phyloP scores from a whole-genome alignment of 2,113 vertebrate species.

The Crotalus viridis region DNA sequence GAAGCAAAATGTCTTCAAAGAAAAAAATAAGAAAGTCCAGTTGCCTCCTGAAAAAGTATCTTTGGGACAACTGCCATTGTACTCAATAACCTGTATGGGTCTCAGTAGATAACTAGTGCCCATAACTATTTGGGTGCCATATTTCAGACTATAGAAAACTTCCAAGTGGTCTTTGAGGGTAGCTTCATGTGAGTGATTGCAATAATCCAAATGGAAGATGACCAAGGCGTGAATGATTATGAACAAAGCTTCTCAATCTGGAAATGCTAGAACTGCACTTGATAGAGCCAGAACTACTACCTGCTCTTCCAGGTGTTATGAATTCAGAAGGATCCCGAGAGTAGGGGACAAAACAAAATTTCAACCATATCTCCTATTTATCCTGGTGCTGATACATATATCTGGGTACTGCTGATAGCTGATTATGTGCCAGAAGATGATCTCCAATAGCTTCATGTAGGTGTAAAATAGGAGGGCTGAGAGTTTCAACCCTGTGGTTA shows the following conservation, averaged over 20 bases:
- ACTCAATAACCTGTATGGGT: background rate
- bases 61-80: background rate
- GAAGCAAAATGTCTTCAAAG: no score
- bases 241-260: background rate
- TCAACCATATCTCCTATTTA: background rate
- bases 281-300: background rate
- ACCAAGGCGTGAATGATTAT: background rate
- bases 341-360: background rate
- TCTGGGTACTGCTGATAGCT: background rate
- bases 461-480: background rate
- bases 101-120: background rate
- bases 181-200: background rate
- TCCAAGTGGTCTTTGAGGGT: background rate
- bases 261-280: background rate
- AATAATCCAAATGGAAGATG: background rate
- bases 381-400: background rate
- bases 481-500: background rate
- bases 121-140: background rate
- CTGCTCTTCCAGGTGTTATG: background rate
- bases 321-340: background rate
- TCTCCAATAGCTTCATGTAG: background rate
- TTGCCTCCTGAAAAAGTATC: no score
- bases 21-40: no score
- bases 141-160: background rate
- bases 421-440: background rate